Conservation (phyloP, 2,113 vertebrate species). For the Oxygymnocypris stewartii region DNA sequence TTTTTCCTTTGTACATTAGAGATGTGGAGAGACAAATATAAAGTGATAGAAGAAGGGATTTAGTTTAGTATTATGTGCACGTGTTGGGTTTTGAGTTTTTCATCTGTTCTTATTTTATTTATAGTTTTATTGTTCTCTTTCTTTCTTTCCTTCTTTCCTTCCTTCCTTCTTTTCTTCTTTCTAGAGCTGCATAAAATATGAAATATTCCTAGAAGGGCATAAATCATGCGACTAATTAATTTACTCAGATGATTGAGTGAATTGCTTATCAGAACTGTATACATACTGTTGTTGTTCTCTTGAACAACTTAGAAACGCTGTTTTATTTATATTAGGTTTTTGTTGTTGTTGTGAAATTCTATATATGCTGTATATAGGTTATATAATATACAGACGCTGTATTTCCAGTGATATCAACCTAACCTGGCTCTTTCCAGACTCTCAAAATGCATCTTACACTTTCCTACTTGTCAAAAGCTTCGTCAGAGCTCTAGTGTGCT, state of each 20-base stretch:
- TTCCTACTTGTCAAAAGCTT: background rate
- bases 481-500: constrained; percentile 12
- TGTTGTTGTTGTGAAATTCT: background rate
- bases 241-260: too few species aligned
- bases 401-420: background rate
- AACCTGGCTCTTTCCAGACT: background rate
- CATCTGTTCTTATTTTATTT: background rate
- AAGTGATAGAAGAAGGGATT: background rate
- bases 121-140: background rate
- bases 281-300: background rate
- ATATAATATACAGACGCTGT: background rate
- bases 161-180: background rate
- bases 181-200: background rate
- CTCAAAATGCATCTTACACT: background rate
- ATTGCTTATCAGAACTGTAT: background rate
- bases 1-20: constrained; percentile 17
- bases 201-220: background rate
- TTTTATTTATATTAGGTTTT: background rate
- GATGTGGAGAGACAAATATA: background rate
- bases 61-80: background rate
- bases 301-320: background rate
- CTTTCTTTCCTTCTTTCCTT: background rate
- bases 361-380: too few species aligned
- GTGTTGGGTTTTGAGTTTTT: background rate
- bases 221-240: background rate